Evolutionary conservation across 2,113 vertebrate genomes (phyloP), one percentile per base, ranked within the genome.

Genomic region (Speoplatyrhinus poulsoni): DNA sequence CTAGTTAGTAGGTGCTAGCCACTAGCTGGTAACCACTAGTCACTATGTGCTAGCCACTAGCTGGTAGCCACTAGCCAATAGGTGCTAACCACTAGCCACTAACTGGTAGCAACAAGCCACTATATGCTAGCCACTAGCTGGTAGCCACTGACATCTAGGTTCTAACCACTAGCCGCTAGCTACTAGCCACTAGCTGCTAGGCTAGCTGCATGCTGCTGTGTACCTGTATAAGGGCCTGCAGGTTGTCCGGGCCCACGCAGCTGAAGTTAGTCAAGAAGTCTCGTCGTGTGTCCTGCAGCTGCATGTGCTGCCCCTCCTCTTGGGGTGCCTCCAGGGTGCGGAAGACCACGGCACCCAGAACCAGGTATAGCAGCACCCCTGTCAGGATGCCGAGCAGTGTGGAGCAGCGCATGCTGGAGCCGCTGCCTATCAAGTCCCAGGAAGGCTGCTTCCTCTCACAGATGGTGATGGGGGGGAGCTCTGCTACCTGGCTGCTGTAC

Each of bases 341-440:
- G 82, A 96, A 96, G 72, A 96, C 91, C 59, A 95, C 84, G 0
- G 95, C 95, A 0, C 96, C 96, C 10, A 92, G 87, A 62, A 96
- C 92, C 88, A 97, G 75, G 91, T 97, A 97, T 4, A 93, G 90
- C 41, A 96, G 86, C 76, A 96, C 95, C 47, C 90, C 82, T 0
- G 90, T 90, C 54, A 95, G 79, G 82, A 97, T 90, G 9, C 81
- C 90, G 3, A 96, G 84, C 0, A 97, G 84, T 0, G 95, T 95
- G 82, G 93, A 92, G 88, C 93, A 86, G 56, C 93, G 93, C 96
- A 96, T 96, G 82, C 87, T 77, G 62, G 50, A 80, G 10, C 80
- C 80, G 36, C 5, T 41, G 69, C 75, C 72, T 0, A 54, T 55
- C 53, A 82, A 85, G 49, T 58, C 83, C 0, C 79, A 79, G 3